Evolutionary conservation across 2,797 vertebrate species (phyloP), one percentile per base, ranked within the genome.

Genomic region (Aratinga solstitialis): DNA sequence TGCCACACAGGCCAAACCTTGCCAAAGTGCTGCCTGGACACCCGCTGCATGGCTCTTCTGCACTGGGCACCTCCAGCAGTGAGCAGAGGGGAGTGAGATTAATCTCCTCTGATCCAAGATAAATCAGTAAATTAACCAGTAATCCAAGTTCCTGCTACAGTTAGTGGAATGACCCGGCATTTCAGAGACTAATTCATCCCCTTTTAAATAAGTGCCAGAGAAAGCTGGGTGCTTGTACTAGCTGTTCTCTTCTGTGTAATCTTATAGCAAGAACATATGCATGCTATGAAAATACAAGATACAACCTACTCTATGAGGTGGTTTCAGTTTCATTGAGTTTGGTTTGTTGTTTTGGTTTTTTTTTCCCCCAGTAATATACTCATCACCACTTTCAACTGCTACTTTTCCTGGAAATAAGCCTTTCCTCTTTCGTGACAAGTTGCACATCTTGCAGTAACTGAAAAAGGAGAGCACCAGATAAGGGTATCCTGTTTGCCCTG

Each of bases 391-490:
- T 90, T 77, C 45, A 87, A 11, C 53, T 59, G n/a, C 24, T 83
- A n/a, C 32, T 30, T 80, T 91, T 84, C 54, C 58, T 87, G 88
- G 56, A 93, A 95, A 89, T 21, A 80, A 95, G 43, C 29, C 38
- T 92, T 66, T 90, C 34, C 79, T 63, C 47, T 89, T 68, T 14
- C 76, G 38, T 77, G 72, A 84, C 47, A 86, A 89, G 69, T 40
- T 82, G 42, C 27, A 84, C 63, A 78, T 95, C 86, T 81, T 87
- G 74, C 23, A 76, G 72, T 84, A 95, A 90, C 40, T 94, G 86
- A 82, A 92, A 84, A 95, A 96, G 68, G 47, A 93, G 85, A 90
- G 50, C 20, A 54, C 69, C 67, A 90, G 94, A 92, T 91, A 81
- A 92, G 79, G 74, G 65, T 40, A 88, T 89, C 79, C 91, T 96